A percentile compares a stretch with the other conserved stretches of the same genome.
Evolutionary conservation across 2,797 vertebrate genomes (phyloP).

Genomic region (Pseudochirops corinnae): DNA sequence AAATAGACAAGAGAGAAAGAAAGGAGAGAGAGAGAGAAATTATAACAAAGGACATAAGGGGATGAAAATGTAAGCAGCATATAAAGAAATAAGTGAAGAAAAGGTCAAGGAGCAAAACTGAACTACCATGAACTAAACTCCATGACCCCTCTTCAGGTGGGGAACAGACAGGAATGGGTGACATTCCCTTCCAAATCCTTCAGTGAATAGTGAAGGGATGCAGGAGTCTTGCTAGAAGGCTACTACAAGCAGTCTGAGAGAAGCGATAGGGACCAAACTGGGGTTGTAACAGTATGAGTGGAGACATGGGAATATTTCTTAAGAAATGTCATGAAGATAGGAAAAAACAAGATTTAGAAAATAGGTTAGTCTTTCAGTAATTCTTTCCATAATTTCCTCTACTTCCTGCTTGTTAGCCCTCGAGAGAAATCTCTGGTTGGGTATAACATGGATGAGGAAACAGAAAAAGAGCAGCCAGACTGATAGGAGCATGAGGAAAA

Average conservation of each 20-base stretch:
- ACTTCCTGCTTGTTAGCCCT: no score
- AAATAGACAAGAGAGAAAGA: no score
- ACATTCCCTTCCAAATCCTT: not conserved
- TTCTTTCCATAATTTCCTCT: no score
- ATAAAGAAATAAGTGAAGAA: not conserved
- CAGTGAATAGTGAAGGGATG: not conserved
- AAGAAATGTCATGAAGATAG: not conserved
- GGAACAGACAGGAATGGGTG: no score
- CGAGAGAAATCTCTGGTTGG: no score
- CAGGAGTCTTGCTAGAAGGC: not conserved
- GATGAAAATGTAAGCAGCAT: not conserved
- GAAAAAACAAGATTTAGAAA: not conserved
- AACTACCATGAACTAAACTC: no score
- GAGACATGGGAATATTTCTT: no score
- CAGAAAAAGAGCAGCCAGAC: not conserved
- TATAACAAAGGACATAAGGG: not conserved
- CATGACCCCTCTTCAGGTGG: no score
- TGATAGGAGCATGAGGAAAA: not conserved
- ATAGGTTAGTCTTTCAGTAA: not conserved
- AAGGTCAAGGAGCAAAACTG: not conserved
- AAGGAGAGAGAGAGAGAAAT: not conserved
- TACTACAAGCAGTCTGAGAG: fast-evolving
- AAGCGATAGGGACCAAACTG: not conserved
- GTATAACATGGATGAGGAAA: not conserved
- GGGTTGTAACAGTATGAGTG: not conserved